These are phyloP conservation scores for Drosophila baimaii DNA, from an alignment of 1,140 invertebrate genomes.

Conservation along the genomic window DNA sequence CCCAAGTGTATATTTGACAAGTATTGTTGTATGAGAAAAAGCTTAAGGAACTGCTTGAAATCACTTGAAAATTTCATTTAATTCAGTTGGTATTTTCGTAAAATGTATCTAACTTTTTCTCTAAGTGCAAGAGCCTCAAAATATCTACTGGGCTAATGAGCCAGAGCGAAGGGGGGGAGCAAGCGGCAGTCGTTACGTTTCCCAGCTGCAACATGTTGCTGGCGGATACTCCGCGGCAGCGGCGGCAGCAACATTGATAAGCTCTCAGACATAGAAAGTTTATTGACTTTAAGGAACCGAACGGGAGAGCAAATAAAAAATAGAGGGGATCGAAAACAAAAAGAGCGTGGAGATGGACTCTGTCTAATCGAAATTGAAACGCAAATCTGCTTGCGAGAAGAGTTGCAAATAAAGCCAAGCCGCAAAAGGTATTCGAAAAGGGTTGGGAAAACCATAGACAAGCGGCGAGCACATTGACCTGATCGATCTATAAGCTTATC, in stretches of 20 bases:
- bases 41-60: neutral
- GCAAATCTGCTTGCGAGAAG: constrained; percentile 13
- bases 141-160: constrained; percentile 73
- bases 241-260: constrained; percentile 58
- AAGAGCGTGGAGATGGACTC: neutral
- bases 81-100: no score
- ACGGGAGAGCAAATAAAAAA: constrained; percentile 21
- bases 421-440: neutral
- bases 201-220: constrained; percentile 43
- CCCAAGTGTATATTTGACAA: no score
- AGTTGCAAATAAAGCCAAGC: constrained; percentile 4
- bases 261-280: constrained; percentile 63
- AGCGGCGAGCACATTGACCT: neutral
- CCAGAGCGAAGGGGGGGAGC: constrained; percentile 19
- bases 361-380: constrained; percentile 36
- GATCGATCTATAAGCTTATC: neutral
- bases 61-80: no score
- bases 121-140: constrained; percentile 32
- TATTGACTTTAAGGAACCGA: constrained; percentile 53
- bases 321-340: constrained; percentile 5
- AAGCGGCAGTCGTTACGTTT: constrained; percentile 13
- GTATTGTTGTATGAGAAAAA: neutral
- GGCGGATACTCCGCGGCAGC: constrained; percentile 12
- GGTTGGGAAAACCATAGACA: constrained; percentile 13
- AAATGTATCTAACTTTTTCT: no score